Evolutionary conservation across 2,113 vertebrate genomes (phyloP).

Genomic region (Nymphicus hollandicus): DNA sequence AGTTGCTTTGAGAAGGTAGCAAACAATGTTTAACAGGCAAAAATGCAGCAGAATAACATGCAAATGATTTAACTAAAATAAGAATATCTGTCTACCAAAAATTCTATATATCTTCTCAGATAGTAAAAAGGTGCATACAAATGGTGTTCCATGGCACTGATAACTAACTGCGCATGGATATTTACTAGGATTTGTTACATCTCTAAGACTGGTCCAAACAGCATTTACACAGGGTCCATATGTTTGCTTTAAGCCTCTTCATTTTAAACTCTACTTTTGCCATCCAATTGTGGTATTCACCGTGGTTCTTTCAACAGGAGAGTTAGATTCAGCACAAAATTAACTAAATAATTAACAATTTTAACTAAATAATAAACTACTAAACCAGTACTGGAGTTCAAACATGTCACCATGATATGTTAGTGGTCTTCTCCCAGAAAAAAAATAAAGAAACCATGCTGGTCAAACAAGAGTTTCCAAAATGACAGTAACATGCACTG

Average conservation of each 20-base stretch:
- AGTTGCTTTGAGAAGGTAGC: slow-evolving; percentile 7
- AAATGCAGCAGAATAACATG: slow-evolving; percentile 19
- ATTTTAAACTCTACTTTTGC: not conserved
- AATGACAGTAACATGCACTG: not conserved
- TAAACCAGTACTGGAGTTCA: not conserved
- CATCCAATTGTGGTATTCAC: not conserved
- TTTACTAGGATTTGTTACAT: not conserved
- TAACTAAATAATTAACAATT: not conserved
- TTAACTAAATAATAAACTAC: not conserved
- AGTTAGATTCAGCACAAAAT: not conserved
- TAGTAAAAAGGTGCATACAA: not conserved
- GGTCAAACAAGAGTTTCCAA: not conserved
- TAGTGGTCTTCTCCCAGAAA: not conserved
- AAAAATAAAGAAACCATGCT: not conserved
- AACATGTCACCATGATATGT: not conserved
- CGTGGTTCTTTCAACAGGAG: not conserved
- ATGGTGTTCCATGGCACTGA: not conserved
- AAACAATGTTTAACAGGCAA: not conserved
- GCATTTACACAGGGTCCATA: not conserved
- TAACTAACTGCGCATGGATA: not conserved
- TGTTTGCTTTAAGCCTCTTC: not conserved
- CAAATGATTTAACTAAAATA: not conserved
- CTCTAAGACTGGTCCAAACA: not conserved
- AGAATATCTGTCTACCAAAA: not conserved
- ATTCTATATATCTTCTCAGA: not conserved